Percentiles rank a stretch among this genome's conserved stretches.
phyloP scores from a whole-genome alignment of 2,888 invertebrate species.

The Chydorus sphaericus region DNA sequence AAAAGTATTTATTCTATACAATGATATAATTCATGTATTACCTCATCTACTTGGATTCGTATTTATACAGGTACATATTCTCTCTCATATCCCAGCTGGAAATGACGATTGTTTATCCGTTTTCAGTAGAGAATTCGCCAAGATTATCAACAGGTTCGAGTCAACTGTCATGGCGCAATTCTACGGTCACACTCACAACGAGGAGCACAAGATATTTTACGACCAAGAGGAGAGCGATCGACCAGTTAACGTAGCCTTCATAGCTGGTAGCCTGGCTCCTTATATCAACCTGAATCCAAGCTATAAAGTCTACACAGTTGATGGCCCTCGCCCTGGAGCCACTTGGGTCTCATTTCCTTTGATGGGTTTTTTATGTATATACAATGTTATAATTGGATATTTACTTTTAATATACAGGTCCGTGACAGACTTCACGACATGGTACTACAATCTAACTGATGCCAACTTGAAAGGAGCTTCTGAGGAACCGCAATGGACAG shows the following conservation, averaged over 20 bases:
- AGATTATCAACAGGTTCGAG: constrained; percentile 27
- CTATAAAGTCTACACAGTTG: constrained; percentile 36
- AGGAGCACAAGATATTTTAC: constrained; percentile 30
- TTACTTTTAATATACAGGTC: constrained; percentile 38
- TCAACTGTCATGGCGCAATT: constrained; percentile 30
- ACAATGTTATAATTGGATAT: background rate
- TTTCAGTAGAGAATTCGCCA: constrained; percentile 33
- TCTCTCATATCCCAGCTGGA: constrained; percentile 37
- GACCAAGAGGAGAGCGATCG: constrained; percentile 22
- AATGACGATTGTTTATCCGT: constrained; percentile 30
- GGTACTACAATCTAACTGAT: constrained; percentile 56
- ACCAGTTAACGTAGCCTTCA: constrained; percentile 29
- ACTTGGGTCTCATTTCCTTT: too few species aligned
- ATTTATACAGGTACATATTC: constrained; percentile 30
- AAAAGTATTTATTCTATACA: constrained; percentile 22
- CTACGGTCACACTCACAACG: constrained; percentile 32
- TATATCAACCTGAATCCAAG: constrained; percentile 34
- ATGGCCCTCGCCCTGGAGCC: too few species aligned
- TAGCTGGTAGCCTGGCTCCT: constrained; percentile 37
- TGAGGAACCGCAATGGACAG: constrained; percentile 50
- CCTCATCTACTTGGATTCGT: background rate
- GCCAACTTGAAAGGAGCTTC: constrained; percentile 43
- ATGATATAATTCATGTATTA: too few species aligned
- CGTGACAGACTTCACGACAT: constrained; percentile 50
- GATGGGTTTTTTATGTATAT: too few species aligned